Base-by-base conservation (phyloP, 2,797 vertebrate genomes). In the Hyperoplus lanceolatus region DNA sequence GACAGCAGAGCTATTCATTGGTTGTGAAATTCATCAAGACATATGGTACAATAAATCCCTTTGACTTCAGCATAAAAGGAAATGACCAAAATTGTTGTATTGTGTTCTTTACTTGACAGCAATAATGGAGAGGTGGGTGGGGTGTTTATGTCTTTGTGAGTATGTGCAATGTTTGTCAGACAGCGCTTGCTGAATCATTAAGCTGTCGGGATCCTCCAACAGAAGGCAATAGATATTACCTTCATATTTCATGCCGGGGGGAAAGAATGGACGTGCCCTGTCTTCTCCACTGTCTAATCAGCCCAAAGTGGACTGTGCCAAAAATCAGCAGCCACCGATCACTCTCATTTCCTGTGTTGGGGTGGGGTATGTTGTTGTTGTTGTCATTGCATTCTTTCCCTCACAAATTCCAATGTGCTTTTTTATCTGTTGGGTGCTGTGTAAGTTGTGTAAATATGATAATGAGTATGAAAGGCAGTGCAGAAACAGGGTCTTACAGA, bases 151-250 rank as follows among this genome's bases (percentile, higher is more conserved):
- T 54, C 15, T 71, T 9, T 68, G 45, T 16, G 41, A 46, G 53
- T 72, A 43, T 58, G 68, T 57, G 54, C 21, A 21, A 53, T 74
- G 1, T 79, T 63, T 76, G 66, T 73, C 60, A 61, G 70, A 68
- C 70, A 21, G 63, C 9, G 15, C 70, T 61, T 75, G 60, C 56
- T 82, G 85, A 87, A 77, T 92, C 77, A 83, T 93, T 87, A 87
- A 77, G 60, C 77, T 85, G 89, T 82, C 65, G 63, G 87, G 71
- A 81, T 85, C 75, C 81, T 80, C 77, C 68, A 84, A 82, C 89
- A 91, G 87, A 92, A 84, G 88, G 87, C 65, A 39, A 49, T 71
- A 64, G 81, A 90, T 92, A 93, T 93, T 93, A 73, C 67, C 74
- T 72, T 79, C 71, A 85, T 94, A 91, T 89, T 90, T 94, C 90